Evolutionary conservation across 2,888 invertebrate genomes (phyloP).

Genomic region (Drosophila trichaetosa): DNA sequence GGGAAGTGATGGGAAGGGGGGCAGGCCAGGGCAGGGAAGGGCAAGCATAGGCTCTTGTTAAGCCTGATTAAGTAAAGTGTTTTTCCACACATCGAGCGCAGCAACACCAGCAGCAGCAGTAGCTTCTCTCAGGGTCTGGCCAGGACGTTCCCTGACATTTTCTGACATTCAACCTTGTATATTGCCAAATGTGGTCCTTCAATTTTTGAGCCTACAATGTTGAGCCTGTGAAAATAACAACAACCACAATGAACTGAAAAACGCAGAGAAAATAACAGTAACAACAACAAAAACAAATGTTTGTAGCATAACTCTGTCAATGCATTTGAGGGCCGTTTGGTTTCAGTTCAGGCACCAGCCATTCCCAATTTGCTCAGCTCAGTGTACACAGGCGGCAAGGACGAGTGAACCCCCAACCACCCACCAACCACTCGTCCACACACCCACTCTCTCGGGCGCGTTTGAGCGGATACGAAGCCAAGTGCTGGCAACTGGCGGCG

Average conservation of each 20-base stretch:
- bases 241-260: slow-evolving; percentile 21
- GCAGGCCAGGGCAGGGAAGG: background rate
- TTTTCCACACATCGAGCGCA: slow-evolving; percentile 22
- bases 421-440: background rate
- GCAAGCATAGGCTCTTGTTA: background rate
- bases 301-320: slow-evolving; percentile 75
- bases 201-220: slow-evolving; percentile 72
- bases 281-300: slow-evolving; percentile 24
- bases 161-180: slow-evolving; percentile 66
- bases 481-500: slow-evolving; percentile 48
- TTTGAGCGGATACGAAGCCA: slow-evolving; percentile 47
- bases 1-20: background rate
- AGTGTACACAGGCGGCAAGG: slow-evolving; percentile 62
- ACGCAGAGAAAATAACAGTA: slow-evolving; percentile 17
- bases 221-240: slow-evolving; percentile 49
- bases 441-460: slow-evolving; percentile 15
- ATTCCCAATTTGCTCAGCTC: slow-evolving; percentile 54
- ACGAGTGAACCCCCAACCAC: slow-evolving; percentile 34
- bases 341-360: slow-evolving; percentile 37
- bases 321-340: slow-evolving; percentile 77
- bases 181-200: slow-evolving; percentile 78
- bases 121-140: slow-evolving; percentile 46
- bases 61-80: slow-evolving; percentile 44
- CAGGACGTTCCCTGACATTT: slow-evolving; percentile 68
- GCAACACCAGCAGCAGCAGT: slow-evolving; percentile 28